Percentiles rank a stretch among this genome's conserved stretches.
phyloP scores from a whole-genome alignment of 1,140 invertebrate species.

The Apolygus lucorum region DNA sequence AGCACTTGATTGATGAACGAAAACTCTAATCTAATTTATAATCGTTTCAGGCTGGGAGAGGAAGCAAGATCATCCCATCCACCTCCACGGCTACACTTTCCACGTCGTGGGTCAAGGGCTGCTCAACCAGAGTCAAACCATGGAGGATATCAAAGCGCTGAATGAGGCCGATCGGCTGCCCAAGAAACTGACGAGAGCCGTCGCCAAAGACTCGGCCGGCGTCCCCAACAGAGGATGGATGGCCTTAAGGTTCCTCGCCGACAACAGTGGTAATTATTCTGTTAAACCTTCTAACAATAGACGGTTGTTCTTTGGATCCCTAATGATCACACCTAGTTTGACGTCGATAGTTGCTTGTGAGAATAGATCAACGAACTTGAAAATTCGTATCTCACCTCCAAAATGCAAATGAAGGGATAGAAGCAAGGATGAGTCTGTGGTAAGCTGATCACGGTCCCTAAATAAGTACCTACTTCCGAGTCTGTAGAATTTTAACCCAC shows the following conservation, averaged over 20 bases:
- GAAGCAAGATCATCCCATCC: conserved; percentile 31
- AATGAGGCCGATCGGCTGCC: conserved; percentile 27
- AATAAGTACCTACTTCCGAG: too few relatives aligned
- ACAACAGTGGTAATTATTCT: conserved; percentile 34
- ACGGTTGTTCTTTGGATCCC: too few relatives aligned
- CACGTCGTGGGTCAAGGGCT: conserved; percentile 28
- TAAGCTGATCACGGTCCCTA: too few relatives aligned
- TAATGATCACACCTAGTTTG: too few relatives aligned
- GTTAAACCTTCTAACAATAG: too few relatives aligned
- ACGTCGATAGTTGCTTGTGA: too few relatives aligned
- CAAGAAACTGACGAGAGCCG: conserved; percentile 25
- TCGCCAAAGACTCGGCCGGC: conserved; percentile 32
- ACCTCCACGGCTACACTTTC: conserved; percentile 31
- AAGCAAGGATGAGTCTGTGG: too few relatives aligned
- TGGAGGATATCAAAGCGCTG: conserved; percentile 23
- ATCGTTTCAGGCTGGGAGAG: conserved; percentile 20
- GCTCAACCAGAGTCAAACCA: conserved; percentile 24
- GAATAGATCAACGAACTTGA: too few relatives aligned
- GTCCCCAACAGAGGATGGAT: conserved; percentile 33
- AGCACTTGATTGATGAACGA: too few relatives aligned
- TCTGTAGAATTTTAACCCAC: too few relatives aligned
- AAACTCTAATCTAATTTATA: neutral
- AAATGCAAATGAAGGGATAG: too few relatives aligned
- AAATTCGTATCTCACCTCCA: too few relatives aligned
- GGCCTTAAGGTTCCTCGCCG: conserved; percentile 30